Evolutionary conservation across 2,888 invertebrate genomes (phyloP), one percentile per base, ranked within the genome.

Genomic region (Pristionchus arcanus): DNA sequence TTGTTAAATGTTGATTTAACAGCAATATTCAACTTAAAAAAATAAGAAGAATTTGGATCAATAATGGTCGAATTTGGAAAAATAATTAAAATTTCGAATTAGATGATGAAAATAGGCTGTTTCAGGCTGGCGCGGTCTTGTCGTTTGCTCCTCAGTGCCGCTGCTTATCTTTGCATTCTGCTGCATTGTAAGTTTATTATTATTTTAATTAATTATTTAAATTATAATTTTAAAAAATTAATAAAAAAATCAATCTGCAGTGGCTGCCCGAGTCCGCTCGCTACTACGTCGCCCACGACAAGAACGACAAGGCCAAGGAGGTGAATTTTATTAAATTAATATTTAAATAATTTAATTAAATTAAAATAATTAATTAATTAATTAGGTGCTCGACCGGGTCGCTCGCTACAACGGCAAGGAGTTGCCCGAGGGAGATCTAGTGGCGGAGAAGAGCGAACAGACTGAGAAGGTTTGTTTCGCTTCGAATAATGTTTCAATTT

Each of bases 231-330:
- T 71, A 34, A 0, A 25, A 49, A 81, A 53, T 81, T 53, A 81
- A 53, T 81, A 53, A 81, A 2, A 2, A 15, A 16, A n/a, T 53
- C 28, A n/a, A n/a, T 55, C 42, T 96, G 88, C 95, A 98, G 98
- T 98, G 98, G 98, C 96, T 98, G 90, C 98, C 98, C 59, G 98
- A 98, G 95, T 98, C 98, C 91, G 98, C 98, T 0, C 96, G 98
- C 91, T 98, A 96, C 95, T 97, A 98, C 94, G 97, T 98, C 31
- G 97, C 97, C 0, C 97, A 97, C 93, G 98, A 98, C 0, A 97
- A 97, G 95, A 97, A 97, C 11, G 98, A 88, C 16, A 97, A 97
- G 95, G 98, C 98, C 0, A 95, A 97, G 42, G 68, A 28, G 59
- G 81, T 53, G 9, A 74, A 71, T 34, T 34, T 71, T 71, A 4